Evolutionary conservation across 2,797 vertebrate genomes (phyloP), one percentile per base, ranked within the genome.

Genomic region (Molossus molossus): DNA sequence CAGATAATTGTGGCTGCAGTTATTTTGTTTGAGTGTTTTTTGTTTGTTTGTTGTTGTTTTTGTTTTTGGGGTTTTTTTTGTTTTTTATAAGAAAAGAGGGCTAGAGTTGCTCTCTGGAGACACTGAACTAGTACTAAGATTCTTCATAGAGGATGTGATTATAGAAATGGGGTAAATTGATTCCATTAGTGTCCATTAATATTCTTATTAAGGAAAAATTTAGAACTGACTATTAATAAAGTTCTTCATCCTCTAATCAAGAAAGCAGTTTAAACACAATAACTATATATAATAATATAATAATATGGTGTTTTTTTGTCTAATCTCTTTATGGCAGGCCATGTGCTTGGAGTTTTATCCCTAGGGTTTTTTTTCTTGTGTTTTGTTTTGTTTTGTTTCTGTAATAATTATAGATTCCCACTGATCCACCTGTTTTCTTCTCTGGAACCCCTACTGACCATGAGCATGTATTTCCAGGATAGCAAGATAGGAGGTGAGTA

Each of bases 141-240:
- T 92, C 55, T 81, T 87, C 65, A 60, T 2, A 81, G 40, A 82
- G 3, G 14, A 29, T 23, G 8, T 87, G 25, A 10, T 14, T 55
- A 48, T 81, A 90, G 53, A 83, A 62, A 80, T 8, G 75, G 65
- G 37, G 23, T 33, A 72, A 73, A 50, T 53, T 70, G 33, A 80
- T 84, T 92, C 37, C 57, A 62, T 65, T 95, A 53, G 29, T n/a
- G 87, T 70, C 53, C 83, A 7, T 57, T 75, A 67, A 60, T 29
- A 62, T 73, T 81, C 25, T 83, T 85, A 83, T 79, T 27, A n/a
- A 92, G 48, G 65, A 65, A 85, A 70, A 83, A 25, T 0, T 20
- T 11, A 67, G 27, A 84, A 76, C 62, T 45, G 2, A 58, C 65
- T 76, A n/a, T 45, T 60, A 60, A 58, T 77, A 67, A 45, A 33